phyloP scores from a whole-genome alignment of 2,113 vertebrate genomes.

The Setophaga coronata region DNA sequence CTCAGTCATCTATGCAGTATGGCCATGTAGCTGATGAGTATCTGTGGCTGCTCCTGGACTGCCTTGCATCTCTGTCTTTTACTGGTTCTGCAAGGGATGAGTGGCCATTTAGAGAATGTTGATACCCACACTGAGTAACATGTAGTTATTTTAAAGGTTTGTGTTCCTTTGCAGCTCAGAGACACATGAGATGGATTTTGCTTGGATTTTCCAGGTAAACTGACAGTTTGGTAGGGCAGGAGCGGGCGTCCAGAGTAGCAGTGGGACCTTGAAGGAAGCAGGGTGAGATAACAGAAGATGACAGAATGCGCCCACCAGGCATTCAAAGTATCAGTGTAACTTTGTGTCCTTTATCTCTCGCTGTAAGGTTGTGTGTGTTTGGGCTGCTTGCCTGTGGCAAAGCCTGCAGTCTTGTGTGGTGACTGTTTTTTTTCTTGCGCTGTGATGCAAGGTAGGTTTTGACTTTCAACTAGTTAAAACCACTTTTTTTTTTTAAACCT shows the following conservation, averaged over 20 bases:
- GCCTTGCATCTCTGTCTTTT: background rate
- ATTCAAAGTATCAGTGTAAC: background rate
- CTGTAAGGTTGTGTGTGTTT: background rate
- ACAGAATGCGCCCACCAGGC: background rate
- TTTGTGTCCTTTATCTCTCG: background rate
- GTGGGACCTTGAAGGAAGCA: background rate
- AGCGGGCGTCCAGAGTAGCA: background rate
- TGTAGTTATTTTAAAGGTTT: background rate
- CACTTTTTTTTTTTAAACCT: background rate
- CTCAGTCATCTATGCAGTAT: background rate
- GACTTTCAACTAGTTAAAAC: background rate
- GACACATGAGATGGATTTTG: background rate
- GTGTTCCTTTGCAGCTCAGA: background rate
- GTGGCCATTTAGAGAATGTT: background rate
- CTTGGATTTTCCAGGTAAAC: background rate
- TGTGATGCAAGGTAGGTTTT: fast-evolving
- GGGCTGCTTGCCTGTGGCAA: background rate
- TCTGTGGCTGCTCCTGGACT: background rate
- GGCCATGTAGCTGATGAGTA: background rate
- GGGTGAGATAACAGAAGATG: background rate
- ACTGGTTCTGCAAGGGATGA: background rate
- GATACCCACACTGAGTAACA: background rate
- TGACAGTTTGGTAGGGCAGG: background rate
- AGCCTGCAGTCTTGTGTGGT: fast-evolving
- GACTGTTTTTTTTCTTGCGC: background rate